phyloP scores from a whole-genome alignment of 2,888 invertebrate species.

The Cheilosia vernalis region DNA sequence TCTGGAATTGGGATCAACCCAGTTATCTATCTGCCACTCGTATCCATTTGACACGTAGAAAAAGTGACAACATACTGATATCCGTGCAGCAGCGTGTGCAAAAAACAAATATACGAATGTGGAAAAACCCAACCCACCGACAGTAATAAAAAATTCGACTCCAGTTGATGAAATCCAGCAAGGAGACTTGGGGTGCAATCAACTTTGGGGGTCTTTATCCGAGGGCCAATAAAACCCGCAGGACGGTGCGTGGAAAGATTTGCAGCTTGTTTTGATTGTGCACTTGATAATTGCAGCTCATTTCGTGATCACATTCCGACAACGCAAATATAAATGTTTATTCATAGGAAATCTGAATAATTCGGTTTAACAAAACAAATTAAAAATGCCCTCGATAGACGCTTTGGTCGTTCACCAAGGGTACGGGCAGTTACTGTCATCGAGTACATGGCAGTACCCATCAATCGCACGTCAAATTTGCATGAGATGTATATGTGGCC shows the following conservation, averaged over 20 bases:
- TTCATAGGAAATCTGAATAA: not conserved
- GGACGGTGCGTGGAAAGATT: not conserved
- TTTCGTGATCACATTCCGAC: no score
- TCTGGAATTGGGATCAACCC: constrained; percentile 15
- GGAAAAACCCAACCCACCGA: not conserved
- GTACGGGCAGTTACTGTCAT: not conserved
- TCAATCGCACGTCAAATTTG: constrained; percentile 4
- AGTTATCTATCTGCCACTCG: not conserved
- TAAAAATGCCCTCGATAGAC: not conserved
- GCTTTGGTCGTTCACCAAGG: not conserved
- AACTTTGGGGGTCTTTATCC: not conserved
- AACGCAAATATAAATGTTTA: no score
- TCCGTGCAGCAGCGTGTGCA: constrained; percentile 27
- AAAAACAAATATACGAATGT: not conserved
- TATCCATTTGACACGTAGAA: constrained; percentile 8
- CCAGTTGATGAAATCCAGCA: constrained; percentile 11
- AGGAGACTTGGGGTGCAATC: not conserved
- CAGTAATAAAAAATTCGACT: constrained; percentile 5
- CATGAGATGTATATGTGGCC: not conserved
- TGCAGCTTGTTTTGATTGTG: no score
- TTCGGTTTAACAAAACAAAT: not conserved
- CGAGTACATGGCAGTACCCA: not conserved
- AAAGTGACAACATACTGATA: constrained; percentile 22
- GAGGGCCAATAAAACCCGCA: not conserved
- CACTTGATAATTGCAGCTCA: no score